A percentile compares a stretch with the other conserved stretches of the same genome.
Evolutionary conservation across 2,797 vertebrate genomes (phyloP).

Genomic region (Sciurus vulgaris): DNA sequence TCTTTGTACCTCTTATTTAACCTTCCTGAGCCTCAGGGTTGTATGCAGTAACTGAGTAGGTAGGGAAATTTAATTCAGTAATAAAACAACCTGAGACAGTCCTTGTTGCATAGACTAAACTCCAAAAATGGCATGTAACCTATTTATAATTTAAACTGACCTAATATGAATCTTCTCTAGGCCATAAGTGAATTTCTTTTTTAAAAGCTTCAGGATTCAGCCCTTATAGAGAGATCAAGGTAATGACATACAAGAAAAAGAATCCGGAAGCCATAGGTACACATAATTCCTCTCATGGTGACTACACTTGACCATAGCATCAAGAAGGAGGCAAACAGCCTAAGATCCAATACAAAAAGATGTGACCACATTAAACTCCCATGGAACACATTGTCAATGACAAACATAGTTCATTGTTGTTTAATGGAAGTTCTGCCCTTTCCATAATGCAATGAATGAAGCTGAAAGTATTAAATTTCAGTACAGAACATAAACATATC

Average conservation of each 20-base stretch:
- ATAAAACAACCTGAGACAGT: conserved; percentile 34
- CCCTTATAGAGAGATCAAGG: conserved; percentile 29
- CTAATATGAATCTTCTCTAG: conserved; percentile 36
- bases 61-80: conserved; percentile 37
- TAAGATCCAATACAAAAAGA: not conserved
- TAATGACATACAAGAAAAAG: not conserved
- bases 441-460: conserved; percentile 12
- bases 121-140: conserved; percentile 24
- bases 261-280: not conserved
- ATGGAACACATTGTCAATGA: not conserved
- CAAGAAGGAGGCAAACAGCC: not conserved
- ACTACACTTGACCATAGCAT: not conserved
- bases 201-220: conserved; percentile 8
- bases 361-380: not conserved
- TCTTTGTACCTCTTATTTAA: not conserved
- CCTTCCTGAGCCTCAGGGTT: not conserved
- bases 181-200: conserved; percentile 34
- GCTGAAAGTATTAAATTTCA: conserved; percentile 21
- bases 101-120: not conserved
- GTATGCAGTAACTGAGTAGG: not conserved
- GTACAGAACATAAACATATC: not conserved
- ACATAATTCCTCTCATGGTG: not conserved
- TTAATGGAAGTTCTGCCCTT: conserved; percentile 5
- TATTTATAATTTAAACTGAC: conserved; percentile 27
- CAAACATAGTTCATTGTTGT: not conserved